phyloP scores from a whole-genome alignment of 2,113 vertebrate species.

The Apodemus speciosus region DNA sequence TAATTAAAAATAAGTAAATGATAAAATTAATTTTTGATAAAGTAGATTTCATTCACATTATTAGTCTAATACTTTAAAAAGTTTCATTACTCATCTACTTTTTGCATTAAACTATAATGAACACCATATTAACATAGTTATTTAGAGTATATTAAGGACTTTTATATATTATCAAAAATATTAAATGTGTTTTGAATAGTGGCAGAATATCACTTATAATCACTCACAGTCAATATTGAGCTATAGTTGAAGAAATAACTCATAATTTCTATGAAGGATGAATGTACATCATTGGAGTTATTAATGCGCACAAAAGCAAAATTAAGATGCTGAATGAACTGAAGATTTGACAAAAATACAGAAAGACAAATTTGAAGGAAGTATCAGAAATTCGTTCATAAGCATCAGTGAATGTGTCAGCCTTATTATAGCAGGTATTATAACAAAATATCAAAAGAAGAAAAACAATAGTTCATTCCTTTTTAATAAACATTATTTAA shows the following conservation, averaged over 20 bases:
- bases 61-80: not conserved
- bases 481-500: conserved; percentile 7
- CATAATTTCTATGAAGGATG: not conserved
- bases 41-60: not conserved
- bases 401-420: not conserved
- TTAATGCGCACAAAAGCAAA: not conserved
- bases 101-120: not conserved
- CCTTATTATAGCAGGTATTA: conserved; percentile 1
- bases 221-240: not conserved
- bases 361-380: not conserved
- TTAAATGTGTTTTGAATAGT: not conserved
- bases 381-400: not conserved
- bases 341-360: not conserved
- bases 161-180: not conserved
- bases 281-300: not conserved
- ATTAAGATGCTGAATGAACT: conserved; percentile 18
- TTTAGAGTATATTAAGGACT: not conserved
- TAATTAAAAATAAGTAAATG: not conserved
- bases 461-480: conserved; percentile 25
- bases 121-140: not conserved
- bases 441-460: not conserved
- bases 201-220: not conserved
- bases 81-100: not conserved
- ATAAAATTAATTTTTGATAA: not conserved
- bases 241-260: not conserved